Evolutionary conservation across 2,113 vertebrate species (phyloP), one percentile per base, ranked within the genome.

Genomic region (Notechis scutatus): DNA sequence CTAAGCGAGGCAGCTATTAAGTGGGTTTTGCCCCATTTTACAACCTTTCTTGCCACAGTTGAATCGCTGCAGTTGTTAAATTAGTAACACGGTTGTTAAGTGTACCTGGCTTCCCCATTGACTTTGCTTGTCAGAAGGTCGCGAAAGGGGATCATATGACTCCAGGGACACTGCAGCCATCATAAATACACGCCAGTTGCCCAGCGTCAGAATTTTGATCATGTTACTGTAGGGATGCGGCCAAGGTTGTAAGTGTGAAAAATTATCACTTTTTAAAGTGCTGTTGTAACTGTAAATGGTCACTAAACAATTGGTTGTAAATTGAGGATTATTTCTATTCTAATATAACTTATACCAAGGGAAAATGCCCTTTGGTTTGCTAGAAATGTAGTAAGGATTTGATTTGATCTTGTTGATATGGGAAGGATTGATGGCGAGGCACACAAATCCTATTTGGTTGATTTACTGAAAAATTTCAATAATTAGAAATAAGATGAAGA

Each of bases 281-380:
- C 29, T n/a, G 12, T 34, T 6, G 14, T 69, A 34, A 34, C 29
- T 69, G n/a, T 69, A n/a, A 64, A 69, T 34, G 29, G 5, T 69
- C 64, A n/a, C 64, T 69, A 18, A 69, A 69, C 29, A 69, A 69
- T 34, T 34, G 29, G 64, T 69, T 69, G 64, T 34, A 69, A n/a
- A 5, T 69, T n/a, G 29, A 69, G 12, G 64, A 69, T 14, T n/a
- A 1, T 11, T 12, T 64, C 29, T 81, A 21, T 81, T 39, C 74
- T 21, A 9, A 21, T 39, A 21, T 81, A 39, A 21, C 18, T 21
- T 7, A 4, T 39, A 81, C 0, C 1, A 64, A 0, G 0, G 26
- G 42, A 50, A 1, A 1, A 0, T 0, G 15, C 89, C 23, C 34
- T 24, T n/a, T 26, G 81, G 4, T 90, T 42, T 61, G 23, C 5